Evolutionary conservation across 2,113 vertebrate species (phyloP).

Genomic region (Nicator chloris): DNA sequence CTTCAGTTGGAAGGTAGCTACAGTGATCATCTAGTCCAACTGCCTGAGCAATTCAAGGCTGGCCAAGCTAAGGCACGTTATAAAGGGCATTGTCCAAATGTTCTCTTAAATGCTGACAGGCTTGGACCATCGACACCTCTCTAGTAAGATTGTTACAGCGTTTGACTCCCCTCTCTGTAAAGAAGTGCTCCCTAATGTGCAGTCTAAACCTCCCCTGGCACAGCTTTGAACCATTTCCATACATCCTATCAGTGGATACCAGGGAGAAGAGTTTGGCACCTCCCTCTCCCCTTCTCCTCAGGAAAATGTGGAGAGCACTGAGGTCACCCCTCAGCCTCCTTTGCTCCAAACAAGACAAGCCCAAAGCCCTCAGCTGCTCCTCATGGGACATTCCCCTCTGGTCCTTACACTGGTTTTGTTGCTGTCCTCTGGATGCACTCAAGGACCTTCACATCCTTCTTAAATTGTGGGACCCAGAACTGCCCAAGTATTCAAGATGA

Average conservation of each 20-base stretch:
- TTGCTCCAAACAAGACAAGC: not conserved
- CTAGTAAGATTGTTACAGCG: not conserved
- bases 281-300: not conserved
- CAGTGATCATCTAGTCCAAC: not conserved
- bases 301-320: not conserved
- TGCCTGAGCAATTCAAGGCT: not conserved
- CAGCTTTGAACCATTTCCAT: not conserved
- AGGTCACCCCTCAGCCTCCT: not conserved
- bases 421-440: not conserved
- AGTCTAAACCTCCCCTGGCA: not conserved
- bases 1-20: not conserved
- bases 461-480: not conserved
- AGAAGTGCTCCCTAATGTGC: not conserved
- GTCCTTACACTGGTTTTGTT: not conserved
- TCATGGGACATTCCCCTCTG: not conserved
- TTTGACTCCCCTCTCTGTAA: not conserved
- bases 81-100: not conserved
- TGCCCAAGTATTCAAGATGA: not conserved
- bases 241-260: accelerated
- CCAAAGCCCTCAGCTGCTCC: not conserved
- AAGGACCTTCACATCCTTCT: not conserved
- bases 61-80: not conserved
- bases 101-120: not conserved
- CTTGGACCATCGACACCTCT: accelerated
- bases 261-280: not conserved